These are phyloP conservation scores for Sterrhoptilus dennistouni DNA, from an alignment of 2,113 vertebrate species.

Conservation along the genomic window DNA sequence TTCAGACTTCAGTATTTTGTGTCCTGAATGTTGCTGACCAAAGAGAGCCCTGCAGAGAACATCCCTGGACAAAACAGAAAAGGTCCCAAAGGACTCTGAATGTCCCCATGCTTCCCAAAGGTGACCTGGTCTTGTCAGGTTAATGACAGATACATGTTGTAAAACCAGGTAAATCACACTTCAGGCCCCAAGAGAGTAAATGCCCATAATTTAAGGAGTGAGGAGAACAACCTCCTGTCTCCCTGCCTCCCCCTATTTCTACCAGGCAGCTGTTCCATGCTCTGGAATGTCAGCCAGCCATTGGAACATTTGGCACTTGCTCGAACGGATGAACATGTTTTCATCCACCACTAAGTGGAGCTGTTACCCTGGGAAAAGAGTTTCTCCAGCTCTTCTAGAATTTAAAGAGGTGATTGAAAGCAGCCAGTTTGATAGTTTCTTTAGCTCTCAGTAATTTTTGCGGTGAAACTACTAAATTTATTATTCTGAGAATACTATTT, in stretches of 20 bases:
- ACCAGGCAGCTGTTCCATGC: background rate
- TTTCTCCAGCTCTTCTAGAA: background rate
- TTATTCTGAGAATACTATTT: background rate
- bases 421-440: background rate
- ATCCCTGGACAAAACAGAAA: background rate
- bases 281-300: background rate
- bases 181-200: background rate
- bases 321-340: background rate
- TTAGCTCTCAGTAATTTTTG: background rate
- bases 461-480: background rate
- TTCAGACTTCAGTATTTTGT: background rate
- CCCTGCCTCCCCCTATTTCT: background rate
- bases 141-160: background rate
- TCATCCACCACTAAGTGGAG: conserved; percentile 74
- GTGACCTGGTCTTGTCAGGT: background rate
- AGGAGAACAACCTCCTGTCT: background rate
- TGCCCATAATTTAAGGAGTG: background rate
- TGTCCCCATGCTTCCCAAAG: background rate
- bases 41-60: background rate
- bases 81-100: background rate
- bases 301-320: background rate
- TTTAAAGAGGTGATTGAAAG: accelerated
- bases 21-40: background rate
- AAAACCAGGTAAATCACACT: background rate
- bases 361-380: conserved; percentile 68